Percentiles rank a stretch among this genome's conserved stretches.
Conservation (phyloP, 2,888 invertebrate genomes). For the Artemia sinica region DNA sequence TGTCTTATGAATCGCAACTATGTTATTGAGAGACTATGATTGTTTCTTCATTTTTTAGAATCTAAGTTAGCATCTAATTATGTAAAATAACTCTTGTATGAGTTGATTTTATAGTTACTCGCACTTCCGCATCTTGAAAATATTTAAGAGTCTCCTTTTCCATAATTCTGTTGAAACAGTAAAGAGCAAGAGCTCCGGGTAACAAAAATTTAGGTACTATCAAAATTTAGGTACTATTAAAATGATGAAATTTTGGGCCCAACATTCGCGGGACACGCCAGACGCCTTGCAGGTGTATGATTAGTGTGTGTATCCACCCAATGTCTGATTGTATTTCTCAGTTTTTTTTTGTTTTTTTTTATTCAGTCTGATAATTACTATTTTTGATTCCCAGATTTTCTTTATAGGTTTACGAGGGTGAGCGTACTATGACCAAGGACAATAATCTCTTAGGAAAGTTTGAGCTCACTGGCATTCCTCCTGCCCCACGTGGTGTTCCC, state of each 20-base stretch:
- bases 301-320: not conserved
- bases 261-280: constrained; percentile 10
- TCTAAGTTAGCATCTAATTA: too few relatives aligned
- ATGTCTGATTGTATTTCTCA: constrained; percentile 15
- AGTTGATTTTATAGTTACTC: too few relatives aligned
- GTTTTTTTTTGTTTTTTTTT: too few relatives aligned
- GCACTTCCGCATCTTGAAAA: too few relatives aligned
- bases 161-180: too few relatives aligned
- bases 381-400: constrained; percentile 28
- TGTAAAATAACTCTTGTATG: too few relatives aligned
- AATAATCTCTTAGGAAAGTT: constrained; percentile 91
- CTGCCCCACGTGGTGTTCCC: constrained; percentile 77
- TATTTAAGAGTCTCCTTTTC: too few relatives aligned
- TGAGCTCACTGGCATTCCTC: constrained; percentile 88
- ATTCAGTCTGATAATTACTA: not conserved
- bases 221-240: not conserved
- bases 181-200: too few relatives aligned
- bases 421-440: constrained; percentile 86
- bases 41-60: too few relatives aligned
- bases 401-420: constrained; percentile 62
- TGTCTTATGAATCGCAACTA: too few relatives aligned
- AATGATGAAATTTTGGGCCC: constrained; percentile 13
- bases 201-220: too few relatives aligned
- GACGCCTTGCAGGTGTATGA: not conserved
- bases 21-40: too few relatives aligned